Evolutionary conservation across 2,797 vertebrate genomes (phyloP), one percentile per base, ranked within the genome.

Genomic region (Momotus momota): DNA sequence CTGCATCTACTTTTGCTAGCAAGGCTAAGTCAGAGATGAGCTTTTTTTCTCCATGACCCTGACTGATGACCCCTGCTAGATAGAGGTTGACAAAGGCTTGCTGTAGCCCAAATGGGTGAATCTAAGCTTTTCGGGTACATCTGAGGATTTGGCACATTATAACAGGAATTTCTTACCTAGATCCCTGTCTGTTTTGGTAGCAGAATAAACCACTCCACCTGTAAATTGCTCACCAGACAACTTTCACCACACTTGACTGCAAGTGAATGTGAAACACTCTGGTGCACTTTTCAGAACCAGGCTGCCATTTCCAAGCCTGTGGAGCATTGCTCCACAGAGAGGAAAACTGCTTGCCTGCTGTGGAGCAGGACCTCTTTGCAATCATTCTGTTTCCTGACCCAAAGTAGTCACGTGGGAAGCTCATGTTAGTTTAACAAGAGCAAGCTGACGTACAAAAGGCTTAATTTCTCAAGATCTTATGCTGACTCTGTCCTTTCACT

Each of bases 391-490:
- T 91, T 92, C 45, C 94, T 94, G 90, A 90, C 90, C 45, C 57
- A 51, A 75, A 81, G 45, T 33, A 86, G 52, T 64, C 81, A 55
- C 21, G 12, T 12, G 67, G 88, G 52, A 66, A 90, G 90, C 90
- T 97, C 78, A 86, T 19, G 57, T 89, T 73, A 86, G 74, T 93
- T 94, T 96, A 95, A 95, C 52, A 86, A 93, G 81, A 90, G 58
- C 77, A 94, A 27, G 38, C 51, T 69, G 77, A 73, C 66, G 9
- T 48, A 75, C 69, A 86, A 86, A 93, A 90, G 54, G 35, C 22
- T 51, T 92, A 18, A 57, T 85, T 94, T 92, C 4, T 2, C 75
- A 70, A 16, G 54, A 81, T 92, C 69, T 78, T 85, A 33, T 0
- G 0, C 60, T 49, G 46, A 89, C 57, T 88, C 49, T 62, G 40